Base-by-base conservation (phyloP, 1,140 invertebrate species). In the Neodiprion virginianus region DNA sequence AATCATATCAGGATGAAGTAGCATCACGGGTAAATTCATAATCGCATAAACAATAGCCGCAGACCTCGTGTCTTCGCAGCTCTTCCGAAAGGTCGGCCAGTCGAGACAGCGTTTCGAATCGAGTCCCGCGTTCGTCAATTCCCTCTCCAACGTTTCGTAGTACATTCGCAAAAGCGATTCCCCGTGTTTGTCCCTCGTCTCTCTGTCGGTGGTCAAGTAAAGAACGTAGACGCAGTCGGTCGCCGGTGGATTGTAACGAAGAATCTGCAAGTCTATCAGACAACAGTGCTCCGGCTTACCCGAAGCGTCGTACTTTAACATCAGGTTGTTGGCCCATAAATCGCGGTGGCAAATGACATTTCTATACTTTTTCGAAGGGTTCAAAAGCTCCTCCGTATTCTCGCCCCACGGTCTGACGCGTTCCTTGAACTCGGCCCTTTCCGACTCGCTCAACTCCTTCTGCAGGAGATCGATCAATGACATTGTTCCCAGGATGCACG, bases 201-300 rank as follows among this genome's bases (percentile, higher is more conserved):
- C 1, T 8, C 77, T 72, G 0, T 72, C 84, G 1, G 84, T 86
- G 8, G 84, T 82, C 21, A 85, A 85, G 69, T 83, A 80, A 0
- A 86, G 74, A 14, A 85, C 84, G 11, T 78, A 80, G 14, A 86
- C 48, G 8, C 92, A 88, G 75, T 93, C 92, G 12, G 90, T 86
- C 9, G 90, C 89, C 0, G 91, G 90, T 21, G 91, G 90, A 65
- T 89, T 89, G 79, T 88, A 91, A 50, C 88, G 79, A 0, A 88
- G 88, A 47, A 93, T 83, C 82, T 93, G 93, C 72, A 91, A 93
- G 79, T 94, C 93, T 21, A 94, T 87, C 7, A 93, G 77, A 11
- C 90, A 86, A 12, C 90, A 90, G 8, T 84, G 79, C 1, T 85
- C 72, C 1, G 89, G 76, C 61, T 85, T 81, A 9, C 80, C 83